phyloP scores from a whole-genome alignment of 2,888 invertebrate species.

The Cryptocephalus moraei region DNA sequence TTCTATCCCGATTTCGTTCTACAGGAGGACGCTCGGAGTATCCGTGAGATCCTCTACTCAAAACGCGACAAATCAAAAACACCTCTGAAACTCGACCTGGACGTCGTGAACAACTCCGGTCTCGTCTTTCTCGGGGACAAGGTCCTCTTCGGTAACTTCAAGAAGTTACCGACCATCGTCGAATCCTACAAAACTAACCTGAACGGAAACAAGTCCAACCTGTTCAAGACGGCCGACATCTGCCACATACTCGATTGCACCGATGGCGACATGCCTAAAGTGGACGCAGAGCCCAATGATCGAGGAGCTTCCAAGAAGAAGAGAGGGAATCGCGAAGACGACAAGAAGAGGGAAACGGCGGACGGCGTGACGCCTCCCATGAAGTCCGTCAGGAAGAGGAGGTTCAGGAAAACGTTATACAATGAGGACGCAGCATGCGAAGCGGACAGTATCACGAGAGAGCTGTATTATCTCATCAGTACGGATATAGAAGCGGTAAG shows the following conservation, averaged over 20 bases:
- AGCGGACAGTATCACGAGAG: constrained; percentile 57
- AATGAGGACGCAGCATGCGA: constrained; percentile 56
- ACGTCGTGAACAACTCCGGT: constrained; percentile 45
- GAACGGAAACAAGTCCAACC: constrained; percentile 40
- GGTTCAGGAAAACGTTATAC: constrained; percentile 52
- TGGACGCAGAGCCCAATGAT: constrained; percentile 3
- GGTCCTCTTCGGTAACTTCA: constrained; percentile 43
- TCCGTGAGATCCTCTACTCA: constrained; percentile 41
- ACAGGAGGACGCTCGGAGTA: constrained; percentile 43
- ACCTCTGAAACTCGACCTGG: constrained; percentile 49
- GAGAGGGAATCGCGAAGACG: neutral
- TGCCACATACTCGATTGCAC: constrained; percentile 50
- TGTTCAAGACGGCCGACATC: constrained; percentile 63
- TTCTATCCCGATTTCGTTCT: constrained; percentile 1
- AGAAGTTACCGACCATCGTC: constrained; percentile 53
- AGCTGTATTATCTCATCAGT: constrained; percentile 50
- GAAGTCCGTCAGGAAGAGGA: constrained; percentile 56
- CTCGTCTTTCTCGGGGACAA: constrained; percentile 47
- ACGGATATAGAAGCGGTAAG: constrained; percentile 53
- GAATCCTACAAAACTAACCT: constrained; percentile 61
- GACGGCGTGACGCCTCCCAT: constrained; percentile 62
- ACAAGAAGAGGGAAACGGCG: constrained; percentile 24
- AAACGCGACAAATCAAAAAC: constrained; percentile 48
- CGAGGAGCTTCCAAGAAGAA: too few relatives aligned
- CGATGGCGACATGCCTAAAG: constrained; percentile 34